Evolutionary conservation across 2,797 vertebrate species (phyloP).

Genomic region (Premnoplex brunnescens): DNA sequence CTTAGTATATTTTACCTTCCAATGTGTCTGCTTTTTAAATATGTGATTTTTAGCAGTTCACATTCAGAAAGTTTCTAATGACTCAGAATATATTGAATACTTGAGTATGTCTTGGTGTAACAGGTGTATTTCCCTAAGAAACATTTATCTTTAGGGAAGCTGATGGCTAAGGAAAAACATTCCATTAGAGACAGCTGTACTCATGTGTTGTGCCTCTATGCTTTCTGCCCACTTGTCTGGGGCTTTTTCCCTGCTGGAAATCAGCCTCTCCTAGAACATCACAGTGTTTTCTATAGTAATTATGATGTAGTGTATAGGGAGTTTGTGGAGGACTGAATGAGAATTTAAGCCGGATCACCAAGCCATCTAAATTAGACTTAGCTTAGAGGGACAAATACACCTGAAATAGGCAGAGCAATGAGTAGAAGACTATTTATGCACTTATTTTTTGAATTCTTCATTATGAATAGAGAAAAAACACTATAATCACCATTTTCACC

Average conservation of each 20-base stretch:
- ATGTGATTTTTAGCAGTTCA: neutral
- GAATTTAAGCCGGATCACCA: neutral
- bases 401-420: neutral
- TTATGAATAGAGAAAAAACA: neutral
- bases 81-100: neutral
- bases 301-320: neutral
- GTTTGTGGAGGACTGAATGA: neutral
- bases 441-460: accelerated
- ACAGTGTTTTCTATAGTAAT: neutral
- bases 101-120: neutral
- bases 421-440: neutral
- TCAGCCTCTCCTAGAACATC: neutral
- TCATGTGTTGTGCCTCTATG: neutral
- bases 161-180: neutral
- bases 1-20: neutral
- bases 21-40: neutral
- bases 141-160: neutral
- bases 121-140: neutral
- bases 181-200: neutral
- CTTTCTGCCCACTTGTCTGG: neutral
- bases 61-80: neutral
- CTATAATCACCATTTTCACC: neutral
- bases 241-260: neutral
- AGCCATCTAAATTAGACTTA: neutral
- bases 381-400: neutral